A percentile compares a stretch with the other conserved stretches of the same genome.
Conservation (phyloP, 2,113 vertebrate genomes). For the Panthera tigris region DNA sequence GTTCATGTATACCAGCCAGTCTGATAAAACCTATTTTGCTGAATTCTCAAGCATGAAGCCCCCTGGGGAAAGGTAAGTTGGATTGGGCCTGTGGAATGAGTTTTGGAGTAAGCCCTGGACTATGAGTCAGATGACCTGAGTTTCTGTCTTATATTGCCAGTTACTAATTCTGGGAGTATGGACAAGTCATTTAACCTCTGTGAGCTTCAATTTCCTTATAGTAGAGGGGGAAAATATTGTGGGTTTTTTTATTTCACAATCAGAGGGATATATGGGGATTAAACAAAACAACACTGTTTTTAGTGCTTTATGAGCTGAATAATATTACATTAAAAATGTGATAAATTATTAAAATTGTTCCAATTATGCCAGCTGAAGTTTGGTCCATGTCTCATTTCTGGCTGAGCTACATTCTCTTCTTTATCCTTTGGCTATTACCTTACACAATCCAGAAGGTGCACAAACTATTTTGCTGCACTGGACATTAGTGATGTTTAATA, state of each 20-base stretch:
- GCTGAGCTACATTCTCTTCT: neutral
- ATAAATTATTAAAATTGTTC: constrained; percentile 18
- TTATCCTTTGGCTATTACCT: neutral
- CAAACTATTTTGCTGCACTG: neutral
- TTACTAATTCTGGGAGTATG: neutral
- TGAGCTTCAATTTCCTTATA: constrained; percentile 19
- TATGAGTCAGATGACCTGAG: neutral
- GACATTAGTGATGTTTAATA: neutral
- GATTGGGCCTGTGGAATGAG: neutral
- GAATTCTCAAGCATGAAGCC: constrained; percentile 47
- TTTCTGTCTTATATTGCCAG: neutral
- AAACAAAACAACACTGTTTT: neutral
- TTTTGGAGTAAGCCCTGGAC: neutral
- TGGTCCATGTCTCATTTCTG: neutral
- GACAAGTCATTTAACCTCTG: neutral
- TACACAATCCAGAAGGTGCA: neutral
- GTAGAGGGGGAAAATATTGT: neutral
- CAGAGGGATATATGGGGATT: neutral
- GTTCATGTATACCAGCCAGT: neutral
- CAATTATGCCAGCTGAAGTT: neutral
- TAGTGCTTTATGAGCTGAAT: neutral
- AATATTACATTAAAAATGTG: neutral
- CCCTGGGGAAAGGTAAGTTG: constrained; percentile 43
- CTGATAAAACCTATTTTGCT: constrained; percentile 61
- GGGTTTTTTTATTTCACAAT: neutral